Evolutionary conservation across 2,888 invertebrate genomes (phyloP).

Genomic region (Pammene aurita): DNA sequence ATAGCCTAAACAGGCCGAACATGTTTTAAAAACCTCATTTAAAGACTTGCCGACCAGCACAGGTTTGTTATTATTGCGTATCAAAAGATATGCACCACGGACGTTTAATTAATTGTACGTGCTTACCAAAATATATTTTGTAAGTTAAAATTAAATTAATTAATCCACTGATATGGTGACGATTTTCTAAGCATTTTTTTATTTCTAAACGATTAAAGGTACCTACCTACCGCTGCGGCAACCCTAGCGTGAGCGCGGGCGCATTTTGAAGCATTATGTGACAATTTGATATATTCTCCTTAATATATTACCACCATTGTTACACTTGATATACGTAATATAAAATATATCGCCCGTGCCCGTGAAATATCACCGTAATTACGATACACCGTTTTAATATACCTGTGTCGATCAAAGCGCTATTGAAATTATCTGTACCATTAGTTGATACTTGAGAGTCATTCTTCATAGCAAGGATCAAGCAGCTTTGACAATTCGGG

Average conservation of each 20-base stretch:
- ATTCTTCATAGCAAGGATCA: constrained; percentile 17
- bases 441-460: neutral
- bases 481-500: constrained; percentile 5
- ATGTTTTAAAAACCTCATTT: too few relatives aligned
- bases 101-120: too few relatives aligned
- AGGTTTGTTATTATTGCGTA: too few relatives aligned
- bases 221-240: neutral
- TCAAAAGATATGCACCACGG: too few relatives aligned
- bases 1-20: too few relatives aligned
- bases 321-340: constrained; percentile 30
- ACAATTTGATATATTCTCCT: constrained; percentile 73
- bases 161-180: too few relatives aligned
- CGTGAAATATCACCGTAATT: constrained; percentile 31
- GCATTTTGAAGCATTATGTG: constrained; percentile 56
- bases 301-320: constrained; percentile 48
- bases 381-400: constrained; percentile 25
- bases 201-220: neutral
- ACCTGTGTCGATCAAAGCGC: neutral
- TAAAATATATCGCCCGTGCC: constrained; percentile 29
- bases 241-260: constrained; percentile 28
- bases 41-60: too few relatives aligned
- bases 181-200: too few relatives aligned
- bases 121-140: too few relatives aligned
- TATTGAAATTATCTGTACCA: constrained; percentile 26
- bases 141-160: too few relatives aligned